Evolutionary conservation across 1,140 invertebrate species (phyloP).

Genomic region (Fopius arisanus): DNA sequence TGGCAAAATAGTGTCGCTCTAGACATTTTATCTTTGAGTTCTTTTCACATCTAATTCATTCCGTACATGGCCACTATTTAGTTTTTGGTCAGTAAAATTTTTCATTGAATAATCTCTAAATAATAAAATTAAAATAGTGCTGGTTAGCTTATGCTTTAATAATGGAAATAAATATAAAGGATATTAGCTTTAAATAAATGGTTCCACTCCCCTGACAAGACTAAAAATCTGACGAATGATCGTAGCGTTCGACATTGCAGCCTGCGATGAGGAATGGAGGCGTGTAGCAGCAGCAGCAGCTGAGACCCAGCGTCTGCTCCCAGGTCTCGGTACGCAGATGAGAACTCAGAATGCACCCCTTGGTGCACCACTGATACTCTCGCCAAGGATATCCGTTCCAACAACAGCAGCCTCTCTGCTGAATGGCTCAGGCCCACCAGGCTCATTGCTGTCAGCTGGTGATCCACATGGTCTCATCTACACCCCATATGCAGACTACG

Average conservation of each 20-base stretch:
- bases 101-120: too few species aligned
- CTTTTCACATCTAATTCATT: too few species aligned
- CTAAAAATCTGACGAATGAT: conserved; percentile 29
- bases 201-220: not conserved
- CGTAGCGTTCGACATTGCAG: conserved; percentile 64
- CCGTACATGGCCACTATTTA: too few species aligned
- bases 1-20: not conserved
- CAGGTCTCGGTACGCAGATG: conserved; percentile 71
- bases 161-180: too few species aligned
- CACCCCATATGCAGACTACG: conserved; percentile 86
- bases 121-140: too few species aligned
- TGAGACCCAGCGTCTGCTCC: conserved; percentile 78
- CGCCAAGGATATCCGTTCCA: conserved; percentile 83
- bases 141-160: too few species aligned
- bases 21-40: too few species aligned
- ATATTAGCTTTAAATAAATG: too few species aligned
- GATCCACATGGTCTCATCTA: conserved; percentile 71
- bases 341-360: conserved; percentile 74
- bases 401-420: conserved; percentile 77
- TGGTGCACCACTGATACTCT: conserved; percentile 87
- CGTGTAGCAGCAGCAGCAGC: conserved; percentile 76
- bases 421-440: conserved; percentile 77
- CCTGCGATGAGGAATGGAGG: conserved; percentile 81
- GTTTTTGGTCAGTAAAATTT: too few species aligned
- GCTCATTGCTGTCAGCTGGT: conserved; percentile 69